Percentiles rank a stretch among this genome's conserved stretches.
Conservation (phyloP, 2,888 invertebrate genomes). For the Drepanosiphum platanoidis region DNA sequence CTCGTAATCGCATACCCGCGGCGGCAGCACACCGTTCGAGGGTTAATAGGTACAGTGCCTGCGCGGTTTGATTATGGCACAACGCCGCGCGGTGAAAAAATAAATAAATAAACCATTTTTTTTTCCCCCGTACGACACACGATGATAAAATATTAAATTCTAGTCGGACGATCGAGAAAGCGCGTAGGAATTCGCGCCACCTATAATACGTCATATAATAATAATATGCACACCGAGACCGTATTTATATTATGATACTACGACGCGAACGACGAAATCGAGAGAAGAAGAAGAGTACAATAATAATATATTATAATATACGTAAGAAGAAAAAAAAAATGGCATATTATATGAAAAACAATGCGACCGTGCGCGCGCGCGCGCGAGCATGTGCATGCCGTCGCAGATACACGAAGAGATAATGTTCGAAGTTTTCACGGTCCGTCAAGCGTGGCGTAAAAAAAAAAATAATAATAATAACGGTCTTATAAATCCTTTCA, state of each 20-base stretch:
- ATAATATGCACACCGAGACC: background rate
- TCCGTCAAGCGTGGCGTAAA: constrained; percentile 61
- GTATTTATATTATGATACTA: background rate
- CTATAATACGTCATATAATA: background rate
- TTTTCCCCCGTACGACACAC: too few species aligned
- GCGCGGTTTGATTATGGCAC: background rate
- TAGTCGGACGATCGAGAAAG: constrained; percentile 7
- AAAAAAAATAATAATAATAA: constrained; percentile 25
- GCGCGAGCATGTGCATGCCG: background rate
- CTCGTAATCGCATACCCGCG: background rate
- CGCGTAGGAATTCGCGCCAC: constrained; percentile 21
- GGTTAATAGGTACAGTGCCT: too few species aligned
- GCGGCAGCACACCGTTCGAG: background rate
- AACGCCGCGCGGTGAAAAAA: background rate
- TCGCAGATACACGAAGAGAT: constrained; percentile 48
- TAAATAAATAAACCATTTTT: background rate
- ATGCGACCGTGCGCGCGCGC: constrained; percentile 12
- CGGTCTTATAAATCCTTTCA: constrained; percentile 48
- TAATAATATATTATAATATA: background rate
- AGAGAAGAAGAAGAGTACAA: constrained; percentile 6
- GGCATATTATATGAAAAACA: constrained; percentile 42
- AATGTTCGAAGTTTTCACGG: constrained; percentile 59
- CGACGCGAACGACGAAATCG: constrained; percentile 13
- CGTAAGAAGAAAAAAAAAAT: constrained; percentile 30
- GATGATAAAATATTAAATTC: too few species aligned